Conservation (phyloP, 1,140 invertebrate genomes). For the Solenopsis invicta region DNA sequence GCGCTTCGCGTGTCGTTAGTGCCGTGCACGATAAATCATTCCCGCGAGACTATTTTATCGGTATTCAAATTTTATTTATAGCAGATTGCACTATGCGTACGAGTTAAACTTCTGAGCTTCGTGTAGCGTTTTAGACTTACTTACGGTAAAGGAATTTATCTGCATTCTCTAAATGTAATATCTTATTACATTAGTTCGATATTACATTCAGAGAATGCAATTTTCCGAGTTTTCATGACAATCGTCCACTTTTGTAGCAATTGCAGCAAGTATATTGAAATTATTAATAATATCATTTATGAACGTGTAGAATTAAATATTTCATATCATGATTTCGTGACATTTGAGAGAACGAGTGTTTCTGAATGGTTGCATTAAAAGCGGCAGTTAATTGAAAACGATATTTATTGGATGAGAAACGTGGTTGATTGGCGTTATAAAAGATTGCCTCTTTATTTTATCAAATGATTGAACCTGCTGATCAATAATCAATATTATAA, state of each 20-base stretch:
- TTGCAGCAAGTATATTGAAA: background rate
- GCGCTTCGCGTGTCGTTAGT: background rate
- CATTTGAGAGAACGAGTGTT: background rate
- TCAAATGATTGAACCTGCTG: background rate
- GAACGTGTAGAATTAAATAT: background rate
- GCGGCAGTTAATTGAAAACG: background rate
- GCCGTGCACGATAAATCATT: slow-evolving; percentile 15
- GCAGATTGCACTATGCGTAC: background rate
- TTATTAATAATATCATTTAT: background rate
- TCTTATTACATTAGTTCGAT: background rate
- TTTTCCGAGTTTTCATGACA: background rate
- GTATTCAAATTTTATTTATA: slow-evolving; percentile 7
- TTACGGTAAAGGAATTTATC: background rate
- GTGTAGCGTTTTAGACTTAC: background rate
- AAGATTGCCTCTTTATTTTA: background rate
- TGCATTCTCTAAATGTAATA: too few relatives aligned
- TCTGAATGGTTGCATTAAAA: slow-evolving; percentile 17
- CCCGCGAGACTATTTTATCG: slow-evolving; percentile 47
- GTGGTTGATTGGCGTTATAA: slow-evolving; percentile 20
- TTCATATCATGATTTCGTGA: background rate
- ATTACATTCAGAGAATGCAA: background rate
- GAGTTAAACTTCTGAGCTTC: background rate
- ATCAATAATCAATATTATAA: background rate
- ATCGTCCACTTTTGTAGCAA: background rate
- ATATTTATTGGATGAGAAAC: background rate